phyloP scores from a whole-genome alignment of 2,888 invertebrate genomes.

The Synergus japonicus region DNA sequence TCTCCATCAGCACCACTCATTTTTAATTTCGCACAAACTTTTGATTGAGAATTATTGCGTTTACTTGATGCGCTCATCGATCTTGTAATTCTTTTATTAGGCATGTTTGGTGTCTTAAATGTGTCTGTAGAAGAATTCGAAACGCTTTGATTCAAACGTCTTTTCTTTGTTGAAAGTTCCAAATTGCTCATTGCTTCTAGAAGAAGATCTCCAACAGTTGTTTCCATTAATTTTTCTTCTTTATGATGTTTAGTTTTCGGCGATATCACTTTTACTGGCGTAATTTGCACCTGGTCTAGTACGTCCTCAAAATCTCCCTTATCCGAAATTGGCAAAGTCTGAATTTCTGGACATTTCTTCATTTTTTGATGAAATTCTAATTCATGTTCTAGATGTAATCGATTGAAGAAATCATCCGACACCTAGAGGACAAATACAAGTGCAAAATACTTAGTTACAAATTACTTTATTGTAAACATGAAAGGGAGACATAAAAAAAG shows the following conservation, averaged over 20 bases:
- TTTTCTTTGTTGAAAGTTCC: slow-evolving; percentile 54
- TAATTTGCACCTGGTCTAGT: slow-evolving; percentile 54
- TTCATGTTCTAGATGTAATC: slow-evolving; percentile 28
- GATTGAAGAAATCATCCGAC: slow-evolving; percentile 33
- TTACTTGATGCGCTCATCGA: slow-evolving; percentile 50
- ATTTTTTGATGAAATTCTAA: slow-evolving; percentile 1
- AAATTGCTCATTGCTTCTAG: slow-evolving; percentile 59
- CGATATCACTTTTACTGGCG: slow-evolving; percentile 56
- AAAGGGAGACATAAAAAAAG: not conserved
- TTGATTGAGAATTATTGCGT: slow-evolving; percentile 12
- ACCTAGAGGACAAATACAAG: not conserved
- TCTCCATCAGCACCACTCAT: not conserved
- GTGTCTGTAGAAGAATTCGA: slow-evolving; percentile 45
- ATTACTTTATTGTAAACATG: not conserved
- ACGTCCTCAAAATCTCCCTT: slow-evolving; percentile 53
- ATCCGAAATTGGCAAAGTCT: slow-evolving; percentile 23
- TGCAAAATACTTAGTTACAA: not conserved
- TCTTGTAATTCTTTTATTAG: slow-evolving; percentile 51
- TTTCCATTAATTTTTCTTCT: slow-evolving; percentile 48
- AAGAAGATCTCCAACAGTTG: slow-evolving; percentile 60
- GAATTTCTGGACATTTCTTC: not conserved
- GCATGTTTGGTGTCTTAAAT: slow-evolving; percentile 53
- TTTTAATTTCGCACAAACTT: slow-evolving; percentile 2
- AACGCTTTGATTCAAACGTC: slow-evolving; percentile 47
- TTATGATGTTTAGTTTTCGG: slow-evolving; percentile 49